These are phyloP conservation scores for Pandemis corylana DNA, from an alignment of 2,888 invertebrate species.

Conservation along the genomic window DNA sequence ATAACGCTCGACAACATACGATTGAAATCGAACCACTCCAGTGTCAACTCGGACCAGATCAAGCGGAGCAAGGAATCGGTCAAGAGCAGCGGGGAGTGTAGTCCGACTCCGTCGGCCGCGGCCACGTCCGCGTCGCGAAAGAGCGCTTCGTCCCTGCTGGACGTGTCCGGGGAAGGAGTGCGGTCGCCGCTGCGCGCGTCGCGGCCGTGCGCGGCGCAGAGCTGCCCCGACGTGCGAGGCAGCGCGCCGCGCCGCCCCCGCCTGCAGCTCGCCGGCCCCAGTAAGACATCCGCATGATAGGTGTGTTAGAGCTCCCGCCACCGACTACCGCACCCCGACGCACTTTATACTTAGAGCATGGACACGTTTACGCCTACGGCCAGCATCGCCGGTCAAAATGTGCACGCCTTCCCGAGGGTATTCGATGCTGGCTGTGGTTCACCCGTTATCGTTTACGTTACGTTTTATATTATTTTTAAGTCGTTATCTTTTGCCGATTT, in stretches of 20 bases:
- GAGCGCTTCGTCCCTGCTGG: slow-evolving; percentile 48
- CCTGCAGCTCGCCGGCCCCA: slow-evolving; percentile 50
- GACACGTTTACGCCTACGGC: slow-evolving; percentile 26
- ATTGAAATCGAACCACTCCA: slow-evolving; percentile 67
- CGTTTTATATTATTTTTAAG: slow-evolving; percentile 7
- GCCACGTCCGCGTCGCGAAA: slow-evolving; percentile 49
- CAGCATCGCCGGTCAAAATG: neutral
- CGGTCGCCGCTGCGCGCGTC: slow-evolving; percentile 48
- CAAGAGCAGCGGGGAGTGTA: slow-evolving; percentile 56
- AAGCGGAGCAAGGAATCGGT: slow-evolving; percentile 59
- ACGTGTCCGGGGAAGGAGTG: slow-evolving; percentile 35
- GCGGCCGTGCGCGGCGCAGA: slow-evolving; percentile 45
- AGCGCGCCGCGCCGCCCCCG: slow-evolving; percentile 53
- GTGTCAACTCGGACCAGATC: slow-evolving; percentile 56
- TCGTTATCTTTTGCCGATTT: slow-evolving; percentile 21
- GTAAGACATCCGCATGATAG: slow-evolving; percentile 80
- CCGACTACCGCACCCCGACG: slow-evolving; percentile 35
- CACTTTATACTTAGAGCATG: slow-evolving; percentile 35
- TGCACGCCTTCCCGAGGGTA: neutral
- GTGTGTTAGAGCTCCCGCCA: slow-evolving; percentile 73
- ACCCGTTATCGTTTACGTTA: slow-evolving; percentile 21
- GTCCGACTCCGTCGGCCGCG: slow-evolving; percentile 61
- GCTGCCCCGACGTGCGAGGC: slow-evolving; percentile 58
- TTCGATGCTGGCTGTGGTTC: slow-evolving; percentile 8
- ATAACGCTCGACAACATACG: slow-evolving; percentile 78